Base-by-base conservation (phyloP, 2,888 invertebrate genomes). In the Ectemnius cavifrons region DNA sequence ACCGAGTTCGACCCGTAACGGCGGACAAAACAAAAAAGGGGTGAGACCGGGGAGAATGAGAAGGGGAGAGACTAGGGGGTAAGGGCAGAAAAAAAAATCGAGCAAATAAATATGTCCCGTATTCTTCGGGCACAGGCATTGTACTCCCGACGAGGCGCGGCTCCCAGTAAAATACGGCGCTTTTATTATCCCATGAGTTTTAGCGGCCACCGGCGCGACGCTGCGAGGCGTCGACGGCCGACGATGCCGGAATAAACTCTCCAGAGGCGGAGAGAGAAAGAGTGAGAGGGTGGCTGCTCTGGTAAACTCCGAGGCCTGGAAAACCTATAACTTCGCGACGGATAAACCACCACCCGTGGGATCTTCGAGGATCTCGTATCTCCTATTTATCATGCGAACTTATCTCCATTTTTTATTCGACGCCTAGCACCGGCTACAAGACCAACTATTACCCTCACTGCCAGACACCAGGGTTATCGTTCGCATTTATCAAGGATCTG, bases 101-200 rank as follows among this genome's bases (percentile, higher is more conserved):
- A 28, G 85, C 85, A 80, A 84, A 86, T 87, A 87, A 87, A 87
- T 87, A 87, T 82, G 85, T 81, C 84, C 77, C 79, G 85, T 85
- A 87, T 87, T 87, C 86, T 85, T 83, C 81, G 83, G 37, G 37
- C 81, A 78, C 76, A 78, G 85, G 82, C 79, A 87, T 87, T 86
- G 86, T 85, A 83, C 84, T 73, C 83, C 37, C 37, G 37, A 8
- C 37, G 37, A 37, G 80, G 77, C 79, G 82, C 80, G 80, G 37
- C 66, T 76, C 78, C 37, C 76, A 71, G 77, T 86, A 80, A 87
- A 86, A 87, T 86, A 86, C 86, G 82, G 79, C 75, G 81, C 81
- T 82, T 87, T 87, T 86, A 86, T 86, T 87, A 87, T 87, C 82
- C 82, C 80, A 77, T 78, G 86, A 87, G 87, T 84, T 83, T 86